These are phyloP conservation scores for Diuraphis noxia DNA, from an alignment of 1,140 invertebrate species.

Conservation along the genomic window DNA sequence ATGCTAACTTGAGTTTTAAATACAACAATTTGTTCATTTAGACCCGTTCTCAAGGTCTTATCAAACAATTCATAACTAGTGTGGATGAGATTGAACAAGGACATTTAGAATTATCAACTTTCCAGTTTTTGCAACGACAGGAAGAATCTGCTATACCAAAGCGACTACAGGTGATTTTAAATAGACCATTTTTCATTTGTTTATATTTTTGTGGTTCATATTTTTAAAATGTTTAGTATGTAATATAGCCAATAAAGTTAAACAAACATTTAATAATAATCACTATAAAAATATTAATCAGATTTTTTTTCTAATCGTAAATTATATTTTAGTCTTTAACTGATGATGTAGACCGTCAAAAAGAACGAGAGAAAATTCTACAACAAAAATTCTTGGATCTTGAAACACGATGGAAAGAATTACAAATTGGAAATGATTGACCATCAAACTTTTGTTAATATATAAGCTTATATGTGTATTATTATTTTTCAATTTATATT, in stretches of 20 bases:
- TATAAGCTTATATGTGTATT: not conserved
- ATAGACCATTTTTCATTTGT: not conserved
- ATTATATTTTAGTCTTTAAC: conserved; percentile 72
- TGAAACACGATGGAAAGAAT: conserved; percentile 42
- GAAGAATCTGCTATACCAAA: conserved; percentile 89
- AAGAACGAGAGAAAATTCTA: conserved; percentile 83
- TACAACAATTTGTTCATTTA: conserved; percentile 59
- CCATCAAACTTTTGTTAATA: not conserved
- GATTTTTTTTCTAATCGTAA: conserved; percentile 27
- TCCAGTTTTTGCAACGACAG: conserved; percentile 85
- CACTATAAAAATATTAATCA: not conserved
- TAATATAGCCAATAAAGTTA: not conserved
- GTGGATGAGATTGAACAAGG: conserved; percentile 64
- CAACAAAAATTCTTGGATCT: conserved; percentile 76
- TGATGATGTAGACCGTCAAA: conserved; percentile 91
- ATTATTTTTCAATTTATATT: not conserved
- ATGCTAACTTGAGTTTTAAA: conserved; percentile 19
- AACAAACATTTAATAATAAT: not conserved
- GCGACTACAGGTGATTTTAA: conserved; percentile 73
- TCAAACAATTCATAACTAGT: conserved; percentile 87
- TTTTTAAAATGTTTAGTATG: too few species aligned
- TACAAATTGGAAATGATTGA: conserved; percentile 1
- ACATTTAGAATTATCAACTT: conserved; percentile 87
- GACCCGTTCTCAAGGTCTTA: conserved; percentile 79
- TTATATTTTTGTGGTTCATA: not conserved